These are phyloP conservation scores for Leptosomus discolor DNA, from an alignment of 2,113 vertebrate species.

Conservation along the genomic window DNA sequence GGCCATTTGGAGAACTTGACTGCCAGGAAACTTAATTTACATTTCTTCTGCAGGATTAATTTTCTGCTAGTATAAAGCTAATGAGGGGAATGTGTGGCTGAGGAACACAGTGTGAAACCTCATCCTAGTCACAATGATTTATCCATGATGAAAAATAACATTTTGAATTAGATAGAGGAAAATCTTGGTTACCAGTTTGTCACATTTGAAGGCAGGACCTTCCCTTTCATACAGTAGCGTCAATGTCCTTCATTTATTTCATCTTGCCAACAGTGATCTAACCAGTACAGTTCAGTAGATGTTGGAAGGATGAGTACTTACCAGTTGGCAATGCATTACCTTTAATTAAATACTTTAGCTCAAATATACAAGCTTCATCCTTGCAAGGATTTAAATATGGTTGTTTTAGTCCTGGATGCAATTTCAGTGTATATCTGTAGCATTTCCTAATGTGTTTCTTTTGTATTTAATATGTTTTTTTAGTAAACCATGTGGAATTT, in stretches of 20 bases:
- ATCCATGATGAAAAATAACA: not conserved
- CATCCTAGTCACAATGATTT: not conserved
- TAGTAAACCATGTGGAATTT: not conserved
- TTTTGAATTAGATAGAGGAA: not conserved
- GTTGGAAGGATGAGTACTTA: not conserved
- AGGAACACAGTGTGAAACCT: not conserved
- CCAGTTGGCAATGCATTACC: not conserved
- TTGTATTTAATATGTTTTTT: not conserved
- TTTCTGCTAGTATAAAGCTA: not conserved
- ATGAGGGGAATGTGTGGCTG: not conserved
- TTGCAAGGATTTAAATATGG: not conserved
- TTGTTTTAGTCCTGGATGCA: not conserved
- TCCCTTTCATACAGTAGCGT: not conserved
- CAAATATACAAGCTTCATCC: not conserved
- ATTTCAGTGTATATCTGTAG: not conserved
- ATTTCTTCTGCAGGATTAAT: not conserved
- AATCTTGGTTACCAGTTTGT: not conserved
- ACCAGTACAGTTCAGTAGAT: not conserved
- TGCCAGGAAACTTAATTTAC: not conserved
- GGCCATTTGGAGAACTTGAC: rapidly evolving
- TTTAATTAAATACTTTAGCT: not conserved
- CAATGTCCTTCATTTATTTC: not conserved
- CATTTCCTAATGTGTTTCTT: not conserved
- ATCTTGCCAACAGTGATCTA: not conserved
- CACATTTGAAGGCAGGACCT: not conserved